Evolutionary conservation across 2,888 invertebrate species (phyloP).

Genomic region (Epinotia bilunana): DNA sequence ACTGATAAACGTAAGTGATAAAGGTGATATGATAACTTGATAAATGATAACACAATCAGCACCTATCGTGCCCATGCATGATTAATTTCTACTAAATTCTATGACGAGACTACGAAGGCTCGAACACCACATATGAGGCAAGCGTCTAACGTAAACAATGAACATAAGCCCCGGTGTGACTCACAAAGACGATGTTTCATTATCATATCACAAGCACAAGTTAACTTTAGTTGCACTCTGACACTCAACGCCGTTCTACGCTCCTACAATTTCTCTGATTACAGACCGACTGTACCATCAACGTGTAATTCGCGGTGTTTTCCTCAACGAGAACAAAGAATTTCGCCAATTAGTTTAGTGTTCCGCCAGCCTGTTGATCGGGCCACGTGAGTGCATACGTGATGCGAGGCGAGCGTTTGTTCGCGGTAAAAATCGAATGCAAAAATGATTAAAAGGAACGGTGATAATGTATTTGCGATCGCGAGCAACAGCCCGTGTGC

Average conservation of each 20-base stretch:
- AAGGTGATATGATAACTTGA: conserved; percentile 14
- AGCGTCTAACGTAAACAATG: conserved; percentile 75
- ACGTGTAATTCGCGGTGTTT: conserved; percentile 68
- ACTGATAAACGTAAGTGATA: conserved; percentile 19
- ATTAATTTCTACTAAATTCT: conserved; percentile 63
- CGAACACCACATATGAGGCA: conserved; percentile 56
- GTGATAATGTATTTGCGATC: conserved; percentile 84
- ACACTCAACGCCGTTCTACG: conserved; percentile 69
- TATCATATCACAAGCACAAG: conserved; percentile 78
- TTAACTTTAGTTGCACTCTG: conserved; percentile 75
- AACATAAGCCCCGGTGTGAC: conserved; percentile 80
- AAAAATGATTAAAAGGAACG: conserved; percentile 84
- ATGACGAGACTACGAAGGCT: conserved; percentile 65
- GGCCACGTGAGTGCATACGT: conserved; percentile 75
- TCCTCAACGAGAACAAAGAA: conserved; percentile 81
- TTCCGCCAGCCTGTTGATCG: conserved; percentile 79
- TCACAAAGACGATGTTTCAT: conserved; percentile 82
- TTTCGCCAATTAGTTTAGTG: conserved; percentile 64
- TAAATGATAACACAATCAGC: conserved; percentile 37
- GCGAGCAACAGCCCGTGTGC: conserved; percentile 81
- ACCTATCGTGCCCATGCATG: conserved; percentile 63
- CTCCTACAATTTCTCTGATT: conserved; percentile 53
- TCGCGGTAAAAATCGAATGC: conserved; percentile 78
- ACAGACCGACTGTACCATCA: conserved; percentile 56
- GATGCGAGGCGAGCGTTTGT: conserved; percentile 73